Evolutionary conservation across 92 coral and sea anemone species (phyloP), one percentile per base, ranked within the genome.

Genomic region (Bergia sp.): DNA sequence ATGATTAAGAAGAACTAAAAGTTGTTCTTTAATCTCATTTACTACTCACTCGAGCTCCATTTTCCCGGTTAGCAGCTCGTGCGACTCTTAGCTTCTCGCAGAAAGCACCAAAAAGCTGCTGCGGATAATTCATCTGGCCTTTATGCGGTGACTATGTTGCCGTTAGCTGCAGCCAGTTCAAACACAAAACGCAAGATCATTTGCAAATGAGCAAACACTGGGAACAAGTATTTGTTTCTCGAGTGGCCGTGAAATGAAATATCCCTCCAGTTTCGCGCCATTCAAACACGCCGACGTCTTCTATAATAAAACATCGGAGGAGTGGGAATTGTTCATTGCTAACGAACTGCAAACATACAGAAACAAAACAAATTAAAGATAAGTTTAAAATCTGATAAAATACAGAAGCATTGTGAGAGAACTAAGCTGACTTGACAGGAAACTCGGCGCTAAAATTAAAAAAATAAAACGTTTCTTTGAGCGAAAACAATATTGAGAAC

Each of bases 151-250:
- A 29, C 12, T 71, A 50, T 66, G 71, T 69, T 9, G n/a, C 79
- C 79, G 87, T 72, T 36, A 47, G 87, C 79, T 20, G 13, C 50
- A 69, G 43, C 61, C 77, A 84, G 74, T 84, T 45, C 65, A 84
- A 84, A 71, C 77, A 84, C 78, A 84, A 36, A 84, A 73, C 77
- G 77, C 38, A 15, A 84, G 57, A 71, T 71, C 38, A 71, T 84
- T 84, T 72, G 61, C 87, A 84, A 84, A 84, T 84, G 87, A 84
- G 87, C 78, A 84, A 84, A 84, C 36, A 84, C 77, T 84, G 65
- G 87, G 79, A 12, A 84, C 87, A 84, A 84, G 65, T 44, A 66
- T 47, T 69, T 72, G 42, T 37, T 37, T 15, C 66, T 71, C 79
- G 65, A 37, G 87, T 49, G 37, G 58, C 79, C 57, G 61, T 55